These are phyloP conservation scores for Larimichthys polyactis DNA, from an alignment of 2,113 vertebrate genomes.

Conservation along the genomic window DNA sequence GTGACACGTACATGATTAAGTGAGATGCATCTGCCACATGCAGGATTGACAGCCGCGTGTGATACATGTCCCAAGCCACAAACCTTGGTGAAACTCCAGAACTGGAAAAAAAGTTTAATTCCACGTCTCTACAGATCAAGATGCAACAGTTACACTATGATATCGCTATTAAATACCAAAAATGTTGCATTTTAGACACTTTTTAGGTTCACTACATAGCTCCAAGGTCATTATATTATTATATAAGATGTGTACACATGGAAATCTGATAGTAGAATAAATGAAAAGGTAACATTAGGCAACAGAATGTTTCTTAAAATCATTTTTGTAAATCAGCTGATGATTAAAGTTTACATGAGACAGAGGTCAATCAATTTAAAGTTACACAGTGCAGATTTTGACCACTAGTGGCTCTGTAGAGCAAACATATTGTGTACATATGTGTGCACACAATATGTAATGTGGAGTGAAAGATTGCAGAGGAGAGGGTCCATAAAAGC, in stretches of 20 bases:
- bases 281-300: not conserved
- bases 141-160: not conserved
- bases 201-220: not conserved
- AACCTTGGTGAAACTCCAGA: too few relatives aligned
- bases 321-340: not conserved
- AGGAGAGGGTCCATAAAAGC: too few relatives aligned
- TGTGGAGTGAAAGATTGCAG: too few relatives aligned
- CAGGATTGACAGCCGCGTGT: not conserved
- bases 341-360: conserved; percentile 3
- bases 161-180: not conserved
- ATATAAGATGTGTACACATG: not conserved
- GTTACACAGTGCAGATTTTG: not conserved
- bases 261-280: not conserved
- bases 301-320: not conserved
- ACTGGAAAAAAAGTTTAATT: not conserved
- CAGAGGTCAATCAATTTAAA: not conserved
- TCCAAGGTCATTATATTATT: not conserved
- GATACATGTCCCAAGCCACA: not conserved
- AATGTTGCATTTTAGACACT: not conserved
- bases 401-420: not conserved
- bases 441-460: too few relatives aligned
- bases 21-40: conserved; percentile 21
- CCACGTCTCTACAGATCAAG: not conserved
- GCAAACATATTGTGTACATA: not conserved
- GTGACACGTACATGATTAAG: conserved; percentile 33